Base-by-base conservation (phyloP, 2,888 invertebrate species). In the Maniola hyperantus region DNA sequence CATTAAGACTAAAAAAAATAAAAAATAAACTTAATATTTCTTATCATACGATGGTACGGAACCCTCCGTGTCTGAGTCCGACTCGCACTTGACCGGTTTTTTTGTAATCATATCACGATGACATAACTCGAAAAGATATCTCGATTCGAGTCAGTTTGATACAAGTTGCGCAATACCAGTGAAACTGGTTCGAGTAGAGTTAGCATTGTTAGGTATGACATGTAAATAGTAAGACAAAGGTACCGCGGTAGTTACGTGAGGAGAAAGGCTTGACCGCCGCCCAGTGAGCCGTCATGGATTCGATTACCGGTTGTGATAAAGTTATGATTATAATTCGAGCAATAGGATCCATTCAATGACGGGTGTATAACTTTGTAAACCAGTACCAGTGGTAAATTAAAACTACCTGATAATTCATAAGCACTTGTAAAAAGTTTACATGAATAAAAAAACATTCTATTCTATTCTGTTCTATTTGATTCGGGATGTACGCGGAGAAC, bases 141-240 rank as follows among this genome's bases (percentile, higher is more conserved):
- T 18, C 6, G n/a, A 39, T 55, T 18, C 51, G 44, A 13, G 42
- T 11, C n/a, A 20, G 11, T 6, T 34, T 39, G 50, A 39, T 61
- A 36, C 26, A 51, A 10, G 26, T 61, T 13, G 7, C 50, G 61
- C 26, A 61, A 59, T 15, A 58, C 20, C 18, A 36, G 54, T 10
- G 57, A 50, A 64, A 64, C 42, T 44, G 20, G 58, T 48, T 13
- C 51, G 10, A 33, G 59, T 33, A 13, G 15, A 36, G 57, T 57
- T 65, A 65, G 58, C 60, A 36, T 60, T 53, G 54, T 65, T 65
- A 65, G 65, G 20, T 46, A 39, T 55, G 44, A 59, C 53, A 46
- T 54, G 60, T 60, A 53, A 65, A 60, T 13, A 26, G 13, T 61
- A 61, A 61, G 39, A 61, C 59, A 44, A 46, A 36, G 42, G 46